Percentiles rank a stretch among this genome's conserved stretches.
Evolutionary conservation across 2,113 vertebrate genomes (phyloP).

Genomic region (Enhydra lutris): DNA sequence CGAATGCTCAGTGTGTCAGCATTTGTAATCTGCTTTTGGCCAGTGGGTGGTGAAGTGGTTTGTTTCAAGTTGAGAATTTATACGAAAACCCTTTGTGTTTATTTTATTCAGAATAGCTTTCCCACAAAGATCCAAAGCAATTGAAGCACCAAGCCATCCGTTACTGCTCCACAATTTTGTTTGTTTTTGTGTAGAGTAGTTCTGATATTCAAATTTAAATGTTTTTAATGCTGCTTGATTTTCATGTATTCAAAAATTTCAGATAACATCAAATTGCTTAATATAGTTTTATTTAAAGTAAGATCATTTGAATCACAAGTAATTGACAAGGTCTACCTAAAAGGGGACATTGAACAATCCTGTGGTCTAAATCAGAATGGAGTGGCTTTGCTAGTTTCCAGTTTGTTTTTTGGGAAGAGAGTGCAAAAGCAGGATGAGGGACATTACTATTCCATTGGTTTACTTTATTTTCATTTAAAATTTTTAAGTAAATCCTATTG

Average conservation of each 20-base stretch:
- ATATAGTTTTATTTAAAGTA: not conserved
- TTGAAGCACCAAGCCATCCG: not conserved
- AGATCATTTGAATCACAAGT: not conserved
- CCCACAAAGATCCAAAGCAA: not conserved
- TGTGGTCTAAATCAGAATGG: not conserved
- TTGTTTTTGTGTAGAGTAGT: not conserved
- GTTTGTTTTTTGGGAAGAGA: not conserved
- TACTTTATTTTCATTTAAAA: not conserved
- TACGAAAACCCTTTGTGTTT: not conserved
- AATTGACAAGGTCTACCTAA: not conserved
- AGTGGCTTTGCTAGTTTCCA: not conserved
- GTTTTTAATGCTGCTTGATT: not conserved
- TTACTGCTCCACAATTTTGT: not conserved
- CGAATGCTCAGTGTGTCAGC: not conserved
- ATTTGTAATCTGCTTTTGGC: not conserved
- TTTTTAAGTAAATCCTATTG: not conserved
- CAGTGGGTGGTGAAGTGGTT: not conserved
- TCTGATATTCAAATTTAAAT: not conserved
- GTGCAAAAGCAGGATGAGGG: not conserved
- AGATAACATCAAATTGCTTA: not conserved
- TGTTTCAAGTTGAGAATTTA: slow-evolving; percentile 19
- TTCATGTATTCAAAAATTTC: not conserved
- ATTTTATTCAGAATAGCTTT: not conserved
- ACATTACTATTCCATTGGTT: not conserved
- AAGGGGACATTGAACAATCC: not conserved